Evolutionary conservation across 2,888 invertebrate genomes (phyloP).

Genomic region (Lissocephala sabroskyi): DNA sequence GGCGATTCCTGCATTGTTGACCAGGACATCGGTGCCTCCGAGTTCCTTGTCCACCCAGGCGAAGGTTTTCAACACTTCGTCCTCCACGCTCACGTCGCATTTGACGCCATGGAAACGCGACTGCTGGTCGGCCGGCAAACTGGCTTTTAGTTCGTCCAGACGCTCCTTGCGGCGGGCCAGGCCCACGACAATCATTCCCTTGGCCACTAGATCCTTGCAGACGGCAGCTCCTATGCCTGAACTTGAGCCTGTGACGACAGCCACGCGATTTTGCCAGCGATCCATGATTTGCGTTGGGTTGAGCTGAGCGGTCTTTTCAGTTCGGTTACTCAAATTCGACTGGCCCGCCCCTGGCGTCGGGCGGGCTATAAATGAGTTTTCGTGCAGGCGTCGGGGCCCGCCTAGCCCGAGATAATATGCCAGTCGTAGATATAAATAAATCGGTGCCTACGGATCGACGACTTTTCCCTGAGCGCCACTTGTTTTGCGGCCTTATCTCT

Average conservation of each 20-base stretch:
- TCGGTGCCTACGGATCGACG: too few species aligned
- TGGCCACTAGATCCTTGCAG: slow-evolving; percentile 69
- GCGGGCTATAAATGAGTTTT: too few species aligned
- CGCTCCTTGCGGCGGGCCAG: slow-evolving; percentile 73
- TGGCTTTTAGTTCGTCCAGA: slow-evolving; percentile 58
- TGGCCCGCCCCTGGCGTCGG: too few species aligned
- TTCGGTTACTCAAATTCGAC: too few species aligned
- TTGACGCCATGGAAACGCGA: slow-evolving; percentile 67
- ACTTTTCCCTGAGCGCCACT: too few species aligned
- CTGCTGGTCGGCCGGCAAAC: slow-evolving; percentile 38
- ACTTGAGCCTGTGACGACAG: slow-evolving; percentile 78
- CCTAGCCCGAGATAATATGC: too few species aligned
- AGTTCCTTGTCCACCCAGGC: slow-evolving; percentile 72
- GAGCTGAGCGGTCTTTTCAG: too few species aligned
- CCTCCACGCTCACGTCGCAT: slow-evolving; percentile 75
- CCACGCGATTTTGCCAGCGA: slow-evolving; percentile 76
- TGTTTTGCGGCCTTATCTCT: too few species aligned
- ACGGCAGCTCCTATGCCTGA: slow-evolving; percentile 76
- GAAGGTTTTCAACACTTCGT: slow-evolving; percentile 74
- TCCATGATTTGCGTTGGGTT: too few species aligned
- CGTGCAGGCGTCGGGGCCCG: too few species aligned
- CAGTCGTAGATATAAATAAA: too few species aligned
- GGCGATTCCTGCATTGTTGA: slow-evolving; percentile 75
- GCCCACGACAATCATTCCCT: slow-evolving; percentile 75
- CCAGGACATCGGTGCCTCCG: slow-evolving; percentile 75